Base-by-base conservation (phyloP, 2,797 vertebrate species). In the Avahi laniger region DNA sequence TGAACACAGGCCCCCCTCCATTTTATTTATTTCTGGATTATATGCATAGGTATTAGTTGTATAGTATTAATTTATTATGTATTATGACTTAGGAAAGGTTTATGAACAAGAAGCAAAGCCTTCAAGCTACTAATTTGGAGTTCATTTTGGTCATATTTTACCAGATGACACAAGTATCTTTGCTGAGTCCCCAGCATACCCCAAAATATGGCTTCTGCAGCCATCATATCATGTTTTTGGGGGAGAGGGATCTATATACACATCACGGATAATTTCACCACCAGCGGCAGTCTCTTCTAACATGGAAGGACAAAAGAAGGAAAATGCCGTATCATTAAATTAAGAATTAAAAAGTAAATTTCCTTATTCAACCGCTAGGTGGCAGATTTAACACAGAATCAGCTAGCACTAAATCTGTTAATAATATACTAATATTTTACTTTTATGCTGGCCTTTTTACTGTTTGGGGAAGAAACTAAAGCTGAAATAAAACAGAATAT, bases 401-500 rank as follows among this genome's bases (percentile, higher is more conserved):
- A 9, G 38, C 48, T 57, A 13, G 33, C 61, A 38, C 7, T 35
- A 54, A 84, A 41, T 72, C 28, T 10, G 24, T 54, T 61, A 81
- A 26, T 59, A 28, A 28, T 28, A 59, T 59, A 26, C 63, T 43
- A 70, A 88, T 92, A 87, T 91, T 96, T 97, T 91, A 88, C 78
- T 96, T 97, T 97, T 91, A 97, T 94, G 80, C 43, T 61, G 35
- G 63, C 65, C 81, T 86, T 95, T 97, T 97, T 96, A 90, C 89
- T 84, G 83, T 88, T 87, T 95, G 38, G 41, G 65, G 35, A 97
- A 96, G 75, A 20, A 95, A 78, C 46, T 88, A 78, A 95, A 92
- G 22, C 41, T 95, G 65, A 94, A 94, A 87, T 93, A 84, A 96
- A 96, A 93, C 22, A 95, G 24, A 87, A 92, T 91, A 38, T 61